These are phyloP conservation scores for Stramonita haemastoma DNA, from an alignment of 2,888 invertebrate species.

Conservation along the genomic window DNA sequence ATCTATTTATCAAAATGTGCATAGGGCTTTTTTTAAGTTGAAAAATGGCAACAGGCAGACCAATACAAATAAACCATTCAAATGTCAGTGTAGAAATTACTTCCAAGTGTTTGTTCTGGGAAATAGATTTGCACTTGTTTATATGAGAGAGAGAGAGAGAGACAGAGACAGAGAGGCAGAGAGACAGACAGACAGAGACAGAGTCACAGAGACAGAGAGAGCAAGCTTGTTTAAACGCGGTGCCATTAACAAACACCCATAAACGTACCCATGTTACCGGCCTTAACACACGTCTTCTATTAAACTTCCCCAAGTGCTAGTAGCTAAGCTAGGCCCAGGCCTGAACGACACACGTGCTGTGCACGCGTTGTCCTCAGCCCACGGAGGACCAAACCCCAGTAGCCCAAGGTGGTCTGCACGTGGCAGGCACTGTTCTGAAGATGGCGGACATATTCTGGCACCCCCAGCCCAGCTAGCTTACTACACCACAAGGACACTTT, in stretches of 20 bases:
- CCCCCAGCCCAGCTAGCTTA: not conserved
- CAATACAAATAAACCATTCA: too few relatives aligned
- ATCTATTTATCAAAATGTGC: too few relatives aligned
- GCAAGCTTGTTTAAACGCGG: not conserved
- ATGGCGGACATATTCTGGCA: not conserved
- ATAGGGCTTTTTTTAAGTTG: too few relatives aligned
- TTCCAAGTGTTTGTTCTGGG: too few relatives aligned
- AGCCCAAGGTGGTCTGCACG: not conserved
- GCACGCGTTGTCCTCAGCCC: not conserved
- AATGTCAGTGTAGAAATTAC: too few relatives aligned
- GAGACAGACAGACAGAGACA: not conserved
- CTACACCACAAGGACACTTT: not conserved
- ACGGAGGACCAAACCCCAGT: not conserved
- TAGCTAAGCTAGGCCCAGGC: too few relatives aligned
- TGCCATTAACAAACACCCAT: not conserved
- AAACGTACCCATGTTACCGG: constrained; percentile 8
- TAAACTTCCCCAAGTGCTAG: not conserved
- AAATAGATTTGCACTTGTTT: too few relatives aligned
- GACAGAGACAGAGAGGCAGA: not conserved
- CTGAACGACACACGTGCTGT: constrained; percentile 5
- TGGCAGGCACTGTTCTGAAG: not conserved
- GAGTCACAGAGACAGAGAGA: not conserved
- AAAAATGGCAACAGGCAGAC: too few relatives aligned
- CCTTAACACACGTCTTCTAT: not conserved
- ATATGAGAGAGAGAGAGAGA: too few relatives aligned